Base-by-base conservation (phyloP, 2,888 invertebrate species). In the Itoplectis maculator region DNA sequence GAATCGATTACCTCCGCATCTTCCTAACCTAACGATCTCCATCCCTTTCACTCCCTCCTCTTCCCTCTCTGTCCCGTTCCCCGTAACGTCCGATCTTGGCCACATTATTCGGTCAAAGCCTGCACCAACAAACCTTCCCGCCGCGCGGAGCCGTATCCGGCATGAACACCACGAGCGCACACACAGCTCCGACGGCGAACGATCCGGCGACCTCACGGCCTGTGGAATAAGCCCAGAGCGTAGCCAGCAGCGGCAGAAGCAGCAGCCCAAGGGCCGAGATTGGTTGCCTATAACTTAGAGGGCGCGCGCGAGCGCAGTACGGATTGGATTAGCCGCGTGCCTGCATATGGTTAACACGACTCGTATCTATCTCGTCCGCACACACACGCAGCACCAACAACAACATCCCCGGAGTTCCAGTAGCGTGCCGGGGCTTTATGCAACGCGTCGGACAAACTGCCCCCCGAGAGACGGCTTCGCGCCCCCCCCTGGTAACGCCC, bases 291-390 rank as follows among this genome's bases (percentile, higher is more conserved):
- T 89, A 88, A 89, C 88, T 89, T 86, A 84, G 85, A 80, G 81
- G 15, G 77, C 29, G 29, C 29, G 86, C 81, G 83, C 85, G 80
- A 85, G 82, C 86, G n/a, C n/a, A n/a, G n/a, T n/a, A n/a, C 84
- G 88, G 87, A 89, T 90, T 89, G 89, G 88, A 84, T 86, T 87
- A 87, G 86, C 81, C 85, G 86, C 86, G 87, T 88, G 87, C 86
- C 84, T 84, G 86, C 88, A 70, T 83, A 81, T 81, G 83, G 70
- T 79, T 77, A 86, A 77, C 81, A 75, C 70, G 81, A 70, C 84
- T 83, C 84, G 84, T 86, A 88, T 85, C 77, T 75, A 76, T 54
- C 79, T 45, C 54, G 45, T 65, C 56, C 63, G 49, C 6, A 61
- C 65, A 42, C n/a, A 72, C 75, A 66, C 42, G 37, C 9, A 18